phyloP scores from a whole-genome alignment of 2,888 invertebrate genomes.

The Acheta domesticus region DNA sequence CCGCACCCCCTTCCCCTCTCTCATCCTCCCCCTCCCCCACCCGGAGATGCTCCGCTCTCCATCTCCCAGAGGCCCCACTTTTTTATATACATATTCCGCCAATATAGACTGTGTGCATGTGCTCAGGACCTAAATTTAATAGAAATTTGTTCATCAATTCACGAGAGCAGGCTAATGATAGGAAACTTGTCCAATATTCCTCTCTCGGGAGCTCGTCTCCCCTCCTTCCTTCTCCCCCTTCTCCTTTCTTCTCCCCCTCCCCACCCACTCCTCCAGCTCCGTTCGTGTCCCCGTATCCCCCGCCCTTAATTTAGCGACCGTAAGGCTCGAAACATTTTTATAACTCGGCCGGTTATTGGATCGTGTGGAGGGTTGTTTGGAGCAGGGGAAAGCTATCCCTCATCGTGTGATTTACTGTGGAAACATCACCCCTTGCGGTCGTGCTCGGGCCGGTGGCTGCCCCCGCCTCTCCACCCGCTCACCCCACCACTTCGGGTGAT shows the following conservation, averaged over 20 bases:
- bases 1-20: not conserved
- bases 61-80: not conserved
- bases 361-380: constrained; percentile 25
- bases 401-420: constrained; percentile 37
- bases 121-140: constrained; percentile 47
- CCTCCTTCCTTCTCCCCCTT: not conserved
- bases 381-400: constrained; percentile 31
- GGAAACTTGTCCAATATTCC: constrained; percentile 38
- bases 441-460: not conserved
- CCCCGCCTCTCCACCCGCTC: not conserved
- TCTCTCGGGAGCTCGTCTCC: not conserved
- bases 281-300: not conserved
- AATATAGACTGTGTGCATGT: constrained; percentile 18
- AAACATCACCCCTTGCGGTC: constrained; percentile 31
- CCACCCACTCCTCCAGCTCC: not conserved
- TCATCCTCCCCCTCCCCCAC: not conserved
- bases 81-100: constrained; percentile 18
- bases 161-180: constrained; percentile 41
- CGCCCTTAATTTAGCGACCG: constrained; percentile 35
- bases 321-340: constrained; percentile 34
- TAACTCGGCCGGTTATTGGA: constrained; percentile 37
- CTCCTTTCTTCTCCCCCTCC: not conserved
- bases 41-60: constrained; percentile 35
- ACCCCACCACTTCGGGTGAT: constrained; percentile 27
- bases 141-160: constrained; percentile 54